A percentile compares a stretch with the other conserved stretches of the same genome.
Conservation (phyloP, 2,113 vertebrate species). For the Scomber scombrus region DNA sequence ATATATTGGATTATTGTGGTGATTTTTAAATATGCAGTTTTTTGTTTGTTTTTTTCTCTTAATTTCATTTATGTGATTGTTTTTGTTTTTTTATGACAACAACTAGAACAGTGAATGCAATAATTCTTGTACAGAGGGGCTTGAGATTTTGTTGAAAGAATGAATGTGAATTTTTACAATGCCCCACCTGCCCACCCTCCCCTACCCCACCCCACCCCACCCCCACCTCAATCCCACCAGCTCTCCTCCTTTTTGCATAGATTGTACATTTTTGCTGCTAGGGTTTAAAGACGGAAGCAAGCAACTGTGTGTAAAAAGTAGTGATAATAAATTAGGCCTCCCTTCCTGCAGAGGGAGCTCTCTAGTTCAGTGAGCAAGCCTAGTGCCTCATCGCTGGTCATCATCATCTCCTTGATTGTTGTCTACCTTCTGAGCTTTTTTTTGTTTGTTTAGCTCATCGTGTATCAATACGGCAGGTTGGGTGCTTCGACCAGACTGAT, state of each 20-base stretch:
- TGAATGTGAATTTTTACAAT: slow-evolving; percentile 83
- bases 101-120: slow-evolving; percentile 82
- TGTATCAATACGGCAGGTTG: not conserved
- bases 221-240: no score
- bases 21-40: slow-evolving; percentile 78
- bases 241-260: slow-evolving; percentile 51
- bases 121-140: slow-evolving; percentile 79
- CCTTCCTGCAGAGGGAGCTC: slow-evolving; percentile 66
- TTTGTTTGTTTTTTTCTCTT: slow-evolving; percentile 43
- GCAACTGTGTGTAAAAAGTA: slow-evolving; percentile 68
- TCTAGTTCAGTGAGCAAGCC: slow-evolving; percentile 66
- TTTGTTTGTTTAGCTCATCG: not conserved
- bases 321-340: slow-evolving; percentile 71
- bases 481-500: slow-evolving; percentile 25
- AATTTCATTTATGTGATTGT: slow-evolving; percentile 52
- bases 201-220: not conserved
- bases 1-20: slow-evolving; percentile 84
- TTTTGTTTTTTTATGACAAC: slow-evolving; percentile 68
- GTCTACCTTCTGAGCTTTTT: slow-evolving; percentile 11
- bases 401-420: slow-evolving; percentile 10
- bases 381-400: slow-evolving; percentile 74
- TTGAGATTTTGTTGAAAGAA: slow-evolving; percentile 74
- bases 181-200: not conserved
- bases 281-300: slow-evolving; percentile 59
- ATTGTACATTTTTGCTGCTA: slow-evolving; percentile 81